Evolutionary conservation across 2,113 vertebrate species (phyloP), one percentile per base, ranked within the genome.

Genomic region (Lichenostomus cassidix): DNA sequence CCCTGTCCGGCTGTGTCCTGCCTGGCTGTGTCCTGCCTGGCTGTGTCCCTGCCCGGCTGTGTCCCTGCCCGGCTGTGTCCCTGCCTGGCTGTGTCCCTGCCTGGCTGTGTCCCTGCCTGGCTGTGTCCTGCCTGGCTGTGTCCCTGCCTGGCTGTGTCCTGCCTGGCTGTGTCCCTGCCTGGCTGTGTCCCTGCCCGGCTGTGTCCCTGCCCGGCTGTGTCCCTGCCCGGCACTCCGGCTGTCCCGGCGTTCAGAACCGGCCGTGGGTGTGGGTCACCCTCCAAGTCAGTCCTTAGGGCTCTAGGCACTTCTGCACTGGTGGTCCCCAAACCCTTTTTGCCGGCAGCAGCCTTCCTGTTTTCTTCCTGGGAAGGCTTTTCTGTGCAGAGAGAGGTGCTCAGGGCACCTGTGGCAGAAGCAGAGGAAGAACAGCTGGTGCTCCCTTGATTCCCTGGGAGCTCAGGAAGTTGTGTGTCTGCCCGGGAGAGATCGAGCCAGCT

Each of bases 151-250:
- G 41, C 63, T 8, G 24, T 24, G 1, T 18, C 1, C 0, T 1
- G 5, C 22, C 31, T 7, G 1, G 3, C 74, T 4, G 27, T 0
- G 1, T 8, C 46, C 46, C 2, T 6, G 28, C n/a, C n/a, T 8
- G 37, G 37, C 37, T 37, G 37, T 37, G 37, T 37, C 37, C 37
- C 37, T 37, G 5, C 22, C 31, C 5, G 1, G 3, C 74, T 4
- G 27, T 0, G 1, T 8, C 46, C 46, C 2, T 6, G 28, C n/a
- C n/a, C 8, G 37, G 37, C 37, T 37, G 37, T 37, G 37, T 37
- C 37, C 37, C 37, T 37, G n/a, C n/a, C n/a, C 80, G 0, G 2
- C 2, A 0, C 46, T 39, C 33, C 0, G 0, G 44, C 6, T 1
- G 15, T n/a, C 37, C 41, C 59, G 2, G 28, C 7, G 3, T 6